phyloP scores from a whole-genome alignment of 2,888 invertebrate genomes.

The Ptychoptera albimana region DNA sequence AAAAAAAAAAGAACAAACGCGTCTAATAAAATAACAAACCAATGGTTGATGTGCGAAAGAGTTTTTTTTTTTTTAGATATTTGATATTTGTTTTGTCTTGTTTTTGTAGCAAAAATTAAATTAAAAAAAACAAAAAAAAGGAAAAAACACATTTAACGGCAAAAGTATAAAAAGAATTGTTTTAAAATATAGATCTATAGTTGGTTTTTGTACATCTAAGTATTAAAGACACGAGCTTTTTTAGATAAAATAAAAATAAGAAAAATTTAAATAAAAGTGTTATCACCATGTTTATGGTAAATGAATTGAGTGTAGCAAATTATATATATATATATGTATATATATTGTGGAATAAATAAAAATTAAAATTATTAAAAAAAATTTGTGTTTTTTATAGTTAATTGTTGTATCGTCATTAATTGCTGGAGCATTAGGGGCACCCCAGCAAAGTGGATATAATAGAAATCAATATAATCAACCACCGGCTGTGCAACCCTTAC shows the following conservation, averaged over 20 bases:
- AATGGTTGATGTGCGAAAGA: neutral
- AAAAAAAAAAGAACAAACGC: no score
- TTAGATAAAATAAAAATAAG: neutral
- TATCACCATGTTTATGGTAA: neutral
- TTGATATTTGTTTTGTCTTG: neutral
- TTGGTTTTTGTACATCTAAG: neutral
- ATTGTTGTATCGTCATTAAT: neutral
- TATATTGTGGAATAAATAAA: no score
- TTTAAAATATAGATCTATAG: slow-evolving; percentile 1
- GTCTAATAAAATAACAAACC: no score
- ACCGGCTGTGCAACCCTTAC: neutral
- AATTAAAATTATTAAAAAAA: no score
- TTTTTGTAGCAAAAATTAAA: no score
- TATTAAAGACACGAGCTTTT: neutral
- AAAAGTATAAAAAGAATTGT: slow-evolving; percentile 1
- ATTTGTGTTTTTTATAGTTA: no score
- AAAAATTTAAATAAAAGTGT: neutral
- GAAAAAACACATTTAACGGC: neutral
- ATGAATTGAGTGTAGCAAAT: no score
- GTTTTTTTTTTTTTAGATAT: no score
- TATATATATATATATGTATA: no score
- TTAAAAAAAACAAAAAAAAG: no score
- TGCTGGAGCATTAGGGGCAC: neutral
- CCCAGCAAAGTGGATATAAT: neutral
- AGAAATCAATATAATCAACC: neutral